Evolutionary conservation across 2,888 invertebrate genomes (phyloP).

Genomic region (Stenichneumon culpator): DNA sequence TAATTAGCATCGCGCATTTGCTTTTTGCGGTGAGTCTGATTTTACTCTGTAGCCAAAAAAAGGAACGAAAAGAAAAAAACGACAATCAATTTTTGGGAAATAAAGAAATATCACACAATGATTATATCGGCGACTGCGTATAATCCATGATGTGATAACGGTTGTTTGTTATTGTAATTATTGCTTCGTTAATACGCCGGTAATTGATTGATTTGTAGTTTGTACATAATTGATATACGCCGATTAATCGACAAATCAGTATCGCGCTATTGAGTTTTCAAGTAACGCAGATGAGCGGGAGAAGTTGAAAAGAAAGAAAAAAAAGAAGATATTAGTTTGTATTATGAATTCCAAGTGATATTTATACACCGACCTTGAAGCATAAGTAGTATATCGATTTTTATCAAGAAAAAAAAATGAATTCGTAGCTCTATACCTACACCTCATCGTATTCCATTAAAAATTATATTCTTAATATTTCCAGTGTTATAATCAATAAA

Average conservation of each 20-base stretch:
- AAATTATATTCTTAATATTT: slow-evolving; percentile 85
- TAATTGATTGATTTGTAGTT: slow-evolving; percentile 65
- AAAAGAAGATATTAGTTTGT: slow-evolving; percentile 60
- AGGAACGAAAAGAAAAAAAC: slow-evolving; percentile 33
- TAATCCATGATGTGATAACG: slow-evolving; percentile 37
- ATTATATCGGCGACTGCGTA: slow-evolving; percentile 42
- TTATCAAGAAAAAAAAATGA: slow-evolving; percentile 72
- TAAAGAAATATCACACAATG: slow-evolving; percentile 48
- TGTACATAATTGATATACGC: slow-evolving; percentile 68
- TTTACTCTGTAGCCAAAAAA: slow-evolving; percentile 58
- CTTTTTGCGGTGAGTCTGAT: slow-evolving; percentile 63
- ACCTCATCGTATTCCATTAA: slow-evolving; percentile 79
- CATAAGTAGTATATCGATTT: slow-evolving; percentile 78
- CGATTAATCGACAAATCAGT: slow-evolving; percentile 46
- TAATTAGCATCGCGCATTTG: slow-evolving; percentile 63
- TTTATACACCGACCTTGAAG: slow-evolving; percentile 62
- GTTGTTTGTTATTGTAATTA: slow-evolving; percentile 69
- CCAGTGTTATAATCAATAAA: slow-evolving; percentile 84
- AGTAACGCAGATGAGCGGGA: slow-evolving; percentile 31
- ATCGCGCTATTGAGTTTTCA: slow-evolving; percentile 51
- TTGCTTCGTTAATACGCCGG: slow-evolving; percentile 65
- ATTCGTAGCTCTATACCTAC: slow-evolving; percentile 77
- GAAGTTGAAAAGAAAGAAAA: slow-evolving; percentile 28
- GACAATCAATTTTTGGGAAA: slow-evolving; percentile 73
- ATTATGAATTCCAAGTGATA: slow-evolving; percentile 64